Conservation (phyloP, 1,140 invertebrate genomes). For the Palaemon carinicauda region DNA sequence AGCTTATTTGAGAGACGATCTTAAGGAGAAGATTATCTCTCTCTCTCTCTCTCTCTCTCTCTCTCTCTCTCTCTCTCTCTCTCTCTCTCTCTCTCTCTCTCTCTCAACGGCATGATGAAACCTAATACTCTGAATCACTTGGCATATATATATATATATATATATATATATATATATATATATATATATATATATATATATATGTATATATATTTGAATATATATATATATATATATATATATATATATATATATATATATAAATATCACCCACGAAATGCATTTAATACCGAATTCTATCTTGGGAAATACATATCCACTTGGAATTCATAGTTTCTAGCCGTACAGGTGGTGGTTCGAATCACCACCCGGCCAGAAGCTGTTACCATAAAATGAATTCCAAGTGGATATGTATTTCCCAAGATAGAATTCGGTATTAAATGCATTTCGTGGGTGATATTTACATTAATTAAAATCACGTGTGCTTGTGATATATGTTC, state of each 20-base stretch:
- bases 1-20: not conserved
- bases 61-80: constrained; percentile 11
- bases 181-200: not conserved
- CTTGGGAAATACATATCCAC: too few relatives aligned
- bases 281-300: too few relatives aligned
- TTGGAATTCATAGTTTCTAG: too few relatives aligned
- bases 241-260: not conserved
- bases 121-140: not conserved
- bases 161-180: not conserved
- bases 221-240: not conserved
- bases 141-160: not conserved
- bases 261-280: too few relatives aligned
- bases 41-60: constrained; percentile 11
- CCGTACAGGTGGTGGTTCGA: too few relatives aligned
- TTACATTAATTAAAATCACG: too few relatives aligned
- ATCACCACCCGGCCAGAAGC: too few relatives aligned
- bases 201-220: not conserved
- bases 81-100: not conserved
- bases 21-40: not conserved
- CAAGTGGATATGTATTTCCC: too few relatives aligned
- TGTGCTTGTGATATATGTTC: not conserved
- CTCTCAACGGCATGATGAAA: not conserved
- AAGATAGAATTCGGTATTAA: too few relatives aligned
- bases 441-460: too few relatives aligned
- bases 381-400: too few relatives aligned